Evolutionary conservation across 2,113 vertebrate genomes (phyloP).

Genomic region (Alouatta palliata): DNA sequence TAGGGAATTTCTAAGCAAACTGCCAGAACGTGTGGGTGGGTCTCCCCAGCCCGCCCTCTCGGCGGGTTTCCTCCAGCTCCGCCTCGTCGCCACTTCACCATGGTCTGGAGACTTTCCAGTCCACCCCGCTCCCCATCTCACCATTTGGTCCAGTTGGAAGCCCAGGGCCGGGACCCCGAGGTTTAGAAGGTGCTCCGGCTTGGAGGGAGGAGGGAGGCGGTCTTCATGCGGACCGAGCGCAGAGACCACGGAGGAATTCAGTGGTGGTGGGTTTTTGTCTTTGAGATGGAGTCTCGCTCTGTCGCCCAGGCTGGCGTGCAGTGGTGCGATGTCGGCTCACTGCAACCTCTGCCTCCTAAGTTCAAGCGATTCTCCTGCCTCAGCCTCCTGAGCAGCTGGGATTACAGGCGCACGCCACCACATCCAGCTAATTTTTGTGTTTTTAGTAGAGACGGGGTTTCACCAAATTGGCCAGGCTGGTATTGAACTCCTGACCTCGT

Average conservation of each 20-base stretch:
- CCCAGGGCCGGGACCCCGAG: conserved; percentile 29
- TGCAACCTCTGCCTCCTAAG: no score
- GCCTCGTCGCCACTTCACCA: conserved; percentile 24
- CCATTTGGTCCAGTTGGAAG: conserved; percentile 40
- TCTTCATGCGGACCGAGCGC: rapidly evolving
- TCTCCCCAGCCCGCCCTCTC: conserved; percentile 62
- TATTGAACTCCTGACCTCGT: neutral
- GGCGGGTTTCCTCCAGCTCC: neutral
- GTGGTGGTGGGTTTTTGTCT: neutral
- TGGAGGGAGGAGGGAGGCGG: neutral
- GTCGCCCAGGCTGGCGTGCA: no score
- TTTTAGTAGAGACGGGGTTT: no score
- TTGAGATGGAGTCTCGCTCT: no score
- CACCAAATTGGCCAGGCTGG: no score
- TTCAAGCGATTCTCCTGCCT: no score
- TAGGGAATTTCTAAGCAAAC: conserved; percentile 77
- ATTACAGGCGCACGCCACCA: no score
- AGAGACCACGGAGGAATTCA: neutral
- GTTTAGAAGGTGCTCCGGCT: neutral
- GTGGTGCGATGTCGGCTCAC: no score
- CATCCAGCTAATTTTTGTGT: no score
- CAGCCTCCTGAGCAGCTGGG: no score
- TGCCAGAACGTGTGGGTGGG: conserved; percentile 75
- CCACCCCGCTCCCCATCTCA: neutral
- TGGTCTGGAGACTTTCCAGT: neutral